Evolutionary conservation across 2,797 vertebrate species (phyloP).

Genomic region (Lepilemur septentrionalis): DNA sequence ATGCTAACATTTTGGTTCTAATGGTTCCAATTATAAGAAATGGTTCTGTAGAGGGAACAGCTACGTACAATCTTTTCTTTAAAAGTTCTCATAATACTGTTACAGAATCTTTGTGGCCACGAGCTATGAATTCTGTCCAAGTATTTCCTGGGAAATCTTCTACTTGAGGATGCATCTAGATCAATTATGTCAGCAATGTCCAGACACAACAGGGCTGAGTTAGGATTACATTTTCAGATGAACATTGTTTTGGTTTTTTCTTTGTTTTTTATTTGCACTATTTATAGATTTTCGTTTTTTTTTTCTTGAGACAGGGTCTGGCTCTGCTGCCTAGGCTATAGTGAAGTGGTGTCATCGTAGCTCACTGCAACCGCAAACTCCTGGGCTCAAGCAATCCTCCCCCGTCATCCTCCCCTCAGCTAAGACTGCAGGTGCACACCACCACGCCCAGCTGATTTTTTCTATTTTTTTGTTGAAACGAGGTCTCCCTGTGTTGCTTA

Average conservation of each 20-base stretch:
- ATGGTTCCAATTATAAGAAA: constrained; percentile 23
- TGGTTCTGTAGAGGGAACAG: neutral
- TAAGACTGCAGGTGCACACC: neutral
- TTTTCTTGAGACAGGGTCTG: neutral
- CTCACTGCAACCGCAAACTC: neutral
- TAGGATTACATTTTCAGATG: neutral
- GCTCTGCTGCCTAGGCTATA: neutral
- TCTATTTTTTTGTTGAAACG: neutral
- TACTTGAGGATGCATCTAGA: neutral
- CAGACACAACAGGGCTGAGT: neutral
- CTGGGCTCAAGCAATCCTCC: neutral
- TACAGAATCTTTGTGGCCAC: constrained; percentile 24
- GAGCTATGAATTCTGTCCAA: constrained; percentile 33
- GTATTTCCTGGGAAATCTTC: constrained; percentile 19
- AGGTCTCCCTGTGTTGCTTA: neutral
- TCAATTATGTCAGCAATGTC: neutral
- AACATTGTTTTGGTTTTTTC: neutral
- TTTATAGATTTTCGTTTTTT: neutral
- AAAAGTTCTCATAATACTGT: constrained; percentile 27
- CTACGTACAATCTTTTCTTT: constrained; percentile 47
- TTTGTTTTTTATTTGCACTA: neutral
- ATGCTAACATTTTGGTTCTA: constrained; percentile 34
- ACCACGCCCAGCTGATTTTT: neutral
- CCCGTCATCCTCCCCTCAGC: neutral
- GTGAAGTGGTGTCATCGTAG: neutral